Evolutionary conservation across 2,113 vertebrate species (phyloP).

Genomic region (Pogona vitticeps): DNA sequence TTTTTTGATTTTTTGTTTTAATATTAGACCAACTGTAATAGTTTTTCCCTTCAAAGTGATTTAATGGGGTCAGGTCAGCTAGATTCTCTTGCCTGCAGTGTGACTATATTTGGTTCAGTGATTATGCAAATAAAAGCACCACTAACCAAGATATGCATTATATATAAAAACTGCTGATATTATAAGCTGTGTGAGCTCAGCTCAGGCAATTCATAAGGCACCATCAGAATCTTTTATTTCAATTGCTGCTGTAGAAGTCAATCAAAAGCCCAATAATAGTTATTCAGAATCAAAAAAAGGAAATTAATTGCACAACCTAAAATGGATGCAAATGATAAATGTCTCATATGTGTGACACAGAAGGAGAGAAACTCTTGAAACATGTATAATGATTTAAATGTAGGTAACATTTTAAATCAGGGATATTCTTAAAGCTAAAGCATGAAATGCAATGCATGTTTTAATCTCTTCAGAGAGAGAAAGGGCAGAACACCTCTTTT

Average conservation of each 20-base stretch:
- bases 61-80: constrained; percentile 39
- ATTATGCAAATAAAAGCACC: constrained; percentile 51
- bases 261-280: constrained; percentile 63
- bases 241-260: constrained; percentile 59
- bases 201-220: constrained; percentile 53
- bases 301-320: constrained; percentile 56
- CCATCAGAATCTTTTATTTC: constrained; percentile 63
- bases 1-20: not conserved
- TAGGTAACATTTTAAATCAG: constrained; percentile 9
- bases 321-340: constrained; percentile 51
- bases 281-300: constrained; percentile 51
- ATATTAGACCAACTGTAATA: constrained; percentile 19
- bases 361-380: constrained; percentile 35
- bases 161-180: constrained; percentile 44
- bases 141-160: constrained; percentile 41
- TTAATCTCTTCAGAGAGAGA: not conserved
- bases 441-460: not conserved
- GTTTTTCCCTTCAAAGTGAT: constrained; percentile 26
- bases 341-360: constrained; percentile 18
- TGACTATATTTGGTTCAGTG: constrained; percentile 38
- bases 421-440: not conserved
- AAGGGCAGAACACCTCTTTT: not conserved
- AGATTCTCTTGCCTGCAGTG: constrained; percentile 27
- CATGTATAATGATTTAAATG: constrained; percentile 17
- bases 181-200: constrained; percentile 43